Conservation (phyloP, 2,113 vertebrate species). For the Polypterus bichir region DNA sequence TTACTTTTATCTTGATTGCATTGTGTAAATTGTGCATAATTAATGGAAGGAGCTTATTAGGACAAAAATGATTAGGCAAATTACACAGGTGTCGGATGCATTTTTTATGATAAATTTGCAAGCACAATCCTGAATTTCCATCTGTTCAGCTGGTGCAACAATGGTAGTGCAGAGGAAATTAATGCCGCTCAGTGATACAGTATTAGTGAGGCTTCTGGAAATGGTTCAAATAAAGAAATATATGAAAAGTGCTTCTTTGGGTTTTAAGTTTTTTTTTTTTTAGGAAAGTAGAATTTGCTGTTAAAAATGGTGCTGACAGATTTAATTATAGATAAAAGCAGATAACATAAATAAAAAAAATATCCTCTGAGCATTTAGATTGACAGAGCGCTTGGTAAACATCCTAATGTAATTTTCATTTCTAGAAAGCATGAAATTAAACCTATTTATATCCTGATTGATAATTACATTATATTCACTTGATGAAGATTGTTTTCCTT, state of each 20-base stretch:
- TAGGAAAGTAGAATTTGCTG: too few species aligned
- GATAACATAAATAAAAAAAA: too few species aligned
- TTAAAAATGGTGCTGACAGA: too few species aligned
- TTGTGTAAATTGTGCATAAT: conserved; percentile 99
- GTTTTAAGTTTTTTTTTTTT: too few species aligned
- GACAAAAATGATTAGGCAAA: conserved; percentile 97
- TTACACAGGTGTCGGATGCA: conserved; percentile 99
- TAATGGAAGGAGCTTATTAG: conserved; percentile 97
- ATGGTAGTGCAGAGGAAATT: conserved; percentile 85
- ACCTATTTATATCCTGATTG: conserved; percentile 50
- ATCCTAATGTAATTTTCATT: conserved; percentile 39
- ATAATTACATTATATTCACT: conserved; percentile 59
- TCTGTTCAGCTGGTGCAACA: conserved; percentile 88
- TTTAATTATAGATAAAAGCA: too few species aligned
- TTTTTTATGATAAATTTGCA: conserved; percentile 99
- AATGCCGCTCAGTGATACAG: conserved; percentile 66
- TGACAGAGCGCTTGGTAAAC: conserved; percentile 45
- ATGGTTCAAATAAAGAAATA: conserved; percentile 41
- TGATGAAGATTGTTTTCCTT: conserved; percentile 45
- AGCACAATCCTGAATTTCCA: conserved; percentile 95
- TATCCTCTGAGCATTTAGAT: conserved; percentile 9
- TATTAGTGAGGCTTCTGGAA: conserved; percentile 48
- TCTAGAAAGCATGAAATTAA: conserved; percentile 56
- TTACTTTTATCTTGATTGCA: conserved; percentile 99
- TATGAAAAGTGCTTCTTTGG: conserved; percentile 17